Base-by-base conservation (phyloP, 2,797 vertebrate species). In the Glossophaga mutica region DNA sequence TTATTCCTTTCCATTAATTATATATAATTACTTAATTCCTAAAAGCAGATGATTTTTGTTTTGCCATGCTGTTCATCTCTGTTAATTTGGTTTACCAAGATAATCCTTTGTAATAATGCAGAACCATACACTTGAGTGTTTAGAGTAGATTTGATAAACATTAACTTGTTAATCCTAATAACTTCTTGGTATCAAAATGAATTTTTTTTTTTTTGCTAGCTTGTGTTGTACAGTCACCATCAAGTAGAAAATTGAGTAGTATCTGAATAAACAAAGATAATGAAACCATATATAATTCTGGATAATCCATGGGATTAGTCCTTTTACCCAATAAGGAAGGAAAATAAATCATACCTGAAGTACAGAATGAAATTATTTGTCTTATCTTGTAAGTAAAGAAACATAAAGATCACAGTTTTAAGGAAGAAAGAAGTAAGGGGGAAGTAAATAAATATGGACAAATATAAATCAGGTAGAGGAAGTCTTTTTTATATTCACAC, bases 1-100 rank as follows among this genome's bases (percentile, higher is more conserved):
- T 97, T 96, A 92, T 97, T 95, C 55, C 71, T 97, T 97, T 94
- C 83, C 79, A 97, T 97, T 97, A 97, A 97, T 98, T 96, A 93
- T 92, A 84, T 83, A 65, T 95, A 96, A 97, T 97, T 96, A 94
- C 83, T 76, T 95, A 96, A 96, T 96, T 96, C 89, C 83, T 96
- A 82, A 96, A 93, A 96, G 88, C 86, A 97, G 90, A 95, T 96
- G 95, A 95, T 70, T 96, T 93, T 86, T 92, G 62, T 92, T 97
- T 96, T 95, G 84, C 76, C 59, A 68, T 82, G 87, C 91, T 96
- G 82, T 92, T 98, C 76, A 82, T 24, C 90, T 96, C 77, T 91
- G 39, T 79, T 96, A 96, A 94, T 94, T 88, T 97, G 88, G 67
- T 32, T 97, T 94, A 84, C 83, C 26, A 86, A 85, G 74, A 96